Evolutionary conservation across 2,888 invertebrate genomes (phyloP).

Genomic region (Tetragonula carbonaria): DNA sequence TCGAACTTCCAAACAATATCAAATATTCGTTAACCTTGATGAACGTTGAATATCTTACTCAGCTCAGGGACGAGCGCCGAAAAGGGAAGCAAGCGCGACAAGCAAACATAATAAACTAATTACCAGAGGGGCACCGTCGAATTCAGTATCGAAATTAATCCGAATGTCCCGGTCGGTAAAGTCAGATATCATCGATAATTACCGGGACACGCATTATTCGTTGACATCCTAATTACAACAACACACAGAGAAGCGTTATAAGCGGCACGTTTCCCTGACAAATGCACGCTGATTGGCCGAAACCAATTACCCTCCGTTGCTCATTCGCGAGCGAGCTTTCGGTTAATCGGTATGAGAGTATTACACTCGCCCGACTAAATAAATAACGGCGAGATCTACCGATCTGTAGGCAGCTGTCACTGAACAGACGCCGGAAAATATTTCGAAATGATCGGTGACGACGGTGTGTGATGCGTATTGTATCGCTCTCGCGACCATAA

Average conservation of each 20-base stretch:
- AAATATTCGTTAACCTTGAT: slow-evolving; percentile 42
- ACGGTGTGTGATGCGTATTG: neutral
- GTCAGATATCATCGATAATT: slow-evolving; percentile 66
- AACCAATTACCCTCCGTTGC: slow-evolving; percentile 57
- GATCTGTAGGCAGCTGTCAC: slow-evolving; percentile 8
- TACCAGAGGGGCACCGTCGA: slow-evolving; percentile 33
- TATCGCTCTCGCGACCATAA: slow-evolving; percentile 26
- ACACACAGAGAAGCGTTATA: slow-evolving; percentile 55
- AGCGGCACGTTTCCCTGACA: slow-evolving; percentile 48
- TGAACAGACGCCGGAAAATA: slow-evolving; percentile 36
- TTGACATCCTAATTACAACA: slow-evolving; percentile 64
- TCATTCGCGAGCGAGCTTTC: neutral
- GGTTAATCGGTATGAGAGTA: slow-evolving; percentile 44
- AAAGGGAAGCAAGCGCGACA: slow-evolving; percentile 31
- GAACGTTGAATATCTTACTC: slow-evolving; percentile 51
- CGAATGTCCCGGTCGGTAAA: slow-evolving; percentile 50
- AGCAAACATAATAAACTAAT: slow-evolving; percentile 59
- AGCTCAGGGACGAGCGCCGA: neutral
- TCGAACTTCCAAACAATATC: slow-evolving; percentile 31
- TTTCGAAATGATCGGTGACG: slow-evolving; percentile 39
- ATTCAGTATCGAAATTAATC: slow-evolving; percentile 63
- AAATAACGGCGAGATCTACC: slow-evolving; percentile 62
- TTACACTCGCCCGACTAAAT: slow-evolving; percentile 23
- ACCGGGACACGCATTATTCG: slow-evolving; percentile 59
- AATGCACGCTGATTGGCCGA: slow-evolving; percentile 53